Evolutionary conservation across 2,888 invertebrate genomes (phyloP), one percentile per base, ranked within the genome.

Genomic region (Prosapia bicincta): DNA sequence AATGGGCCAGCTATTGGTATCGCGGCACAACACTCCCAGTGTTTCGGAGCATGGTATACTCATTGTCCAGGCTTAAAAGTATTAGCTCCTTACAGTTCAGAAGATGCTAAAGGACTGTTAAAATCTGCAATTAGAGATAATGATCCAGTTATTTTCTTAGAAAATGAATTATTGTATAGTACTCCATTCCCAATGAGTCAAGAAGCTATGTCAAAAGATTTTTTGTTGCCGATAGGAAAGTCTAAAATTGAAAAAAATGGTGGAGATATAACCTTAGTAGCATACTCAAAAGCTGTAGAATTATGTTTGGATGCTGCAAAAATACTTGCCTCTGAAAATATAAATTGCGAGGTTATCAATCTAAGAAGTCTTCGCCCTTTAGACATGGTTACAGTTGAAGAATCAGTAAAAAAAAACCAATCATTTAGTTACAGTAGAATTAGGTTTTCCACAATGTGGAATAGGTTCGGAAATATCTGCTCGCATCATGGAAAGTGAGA

Each of bases 11-110:
- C 99, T 6, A 86, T 93, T 0, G 98, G 99, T 74, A 98, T 99
- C 0, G 99, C 89, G 0, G 99, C 98, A 1, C 99, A 99, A 84
- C 99, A 99, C 86, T 98, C 98, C 7, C 99, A 99, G 86, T 99
- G 99, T 87, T 99, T 93, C 85, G 98, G 91, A 7, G 94, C 99
- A 0, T 99, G 99, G 99, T 99, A 94, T 86, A 90, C 93, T 68
- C 96, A 97, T 85, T 96, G 96, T 82, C 99, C 99, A 0, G 99
- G 99, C 0, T 87, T 99, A 1, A 99, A 99, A 86, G 93, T 98
- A 0, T 84, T 99, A 74, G 94, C 97, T 77, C 99, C 99, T 0
- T 99, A 95, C 85, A 92, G 90, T 74, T 88, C 96, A 0, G 99
- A 99, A 86, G 99, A 99, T 85, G 91, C 93, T 76, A 94, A 92